Base-by-base conservation (phyloP, 1,140 invertebrate genomes). In the Drosophila seguyi region DNA sequence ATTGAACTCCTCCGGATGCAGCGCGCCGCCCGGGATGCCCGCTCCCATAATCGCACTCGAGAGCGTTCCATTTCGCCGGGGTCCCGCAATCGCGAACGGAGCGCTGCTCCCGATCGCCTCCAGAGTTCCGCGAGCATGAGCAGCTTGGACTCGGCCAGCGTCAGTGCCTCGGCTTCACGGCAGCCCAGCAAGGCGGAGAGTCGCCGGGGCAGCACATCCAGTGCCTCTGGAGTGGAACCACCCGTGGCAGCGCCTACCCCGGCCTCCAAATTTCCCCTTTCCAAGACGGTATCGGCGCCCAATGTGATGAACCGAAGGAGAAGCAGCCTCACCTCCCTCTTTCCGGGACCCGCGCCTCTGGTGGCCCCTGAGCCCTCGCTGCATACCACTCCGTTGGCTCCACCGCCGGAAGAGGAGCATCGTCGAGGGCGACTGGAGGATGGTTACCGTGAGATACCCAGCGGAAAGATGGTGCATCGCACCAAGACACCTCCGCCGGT, bases 401-500 rank as follows among this genome's bases (percentile, higher is more conserved):
- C 55, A 20, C 41, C 53, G 6, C n/a, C 53, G 4, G 48, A 29
- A 38, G 27, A 50, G 45, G 75, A 77, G 6, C 11, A 29, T 0
- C 42, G 53, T 38, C 55, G 31, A 1, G 27, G 48, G 11, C 53
- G 59, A 20, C 62, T 82, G 13, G 80, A 90, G 8, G 80, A 83
- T 31, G 80, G 68, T 4, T 77, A 81, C 38, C 85, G 83, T n/a
- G 91, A 92, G 20, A 86, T 81, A 57, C 91, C 91, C 10, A 84
- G 75, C n/a, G 90, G 90, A 0, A 91, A 91, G 34, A 77, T 90
- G 78, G 80, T 85, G 16, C 88, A 92, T 69, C 91, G 91, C 39
- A 92, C 88, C 13, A 92, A 90, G 50, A 92, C 92, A 0, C 92
- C 91, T 7, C 92, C 92, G 0, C 91, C 92, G 0, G 87, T 91